Base-by-base conservation (phyloP, 2,888 invertebrate species). In the Steinernema hermaphroditum region DNA sequence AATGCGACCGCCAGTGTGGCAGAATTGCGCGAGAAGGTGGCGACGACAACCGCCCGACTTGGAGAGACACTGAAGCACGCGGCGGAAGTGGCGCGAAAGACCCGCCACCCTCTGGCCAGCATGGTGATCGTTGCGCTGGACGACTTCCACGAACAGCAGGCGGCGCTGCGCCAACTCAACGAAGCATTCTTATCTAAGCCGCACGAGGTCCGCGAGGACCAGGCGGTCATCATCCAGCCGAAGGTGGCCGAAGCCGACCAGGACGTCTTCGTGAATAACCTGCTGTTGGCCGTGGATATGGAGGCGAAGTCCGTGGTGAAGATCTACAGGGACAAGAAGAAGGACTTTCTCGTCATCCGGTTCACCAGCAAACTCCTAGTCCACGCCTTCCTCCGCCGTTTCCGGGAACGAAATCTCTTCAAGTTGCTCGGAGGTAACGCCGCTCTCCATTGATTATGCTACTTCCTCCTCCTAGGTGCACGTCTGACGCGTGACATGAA, bases 141-240 rank as follows among this genome's bases (percentile, higher is more conserved):
- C n/a, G 46, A 6, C n/a, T 54, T 54, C 54, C 22, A 27, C 6
- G 27, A 22, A 27, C 22, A 22, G 54, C 54, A 54, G 16, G 27
- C 14, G 27, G n/a, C 19, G 12, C 2, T 54, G 54, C 6, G 22
- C n/a, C 2, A 54, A 22, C 19, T 27, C 6, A 22, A 54, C 14
- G 27, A 54, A 54, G 6, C 27, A 2, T 14, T 22, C 2, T 54
- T 54, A 22, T 27, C 54, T 2, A 27, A 54, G 27, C n/a, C 27
- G 22, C 54, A 54, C 27, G 54, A 54, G 6, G 27, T 54, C 27
- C 54, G 54, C 54, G 54, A 54, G 6, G 54, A 54, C 27, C 54
- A 54, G 27, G 24, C 19, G 6, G 12, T 22, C 27, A 27, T 54
- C 24, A 54, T 54, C 12, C 54, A 54, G 24, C 22, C 54, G 22